Conservation (phyloP, 2,113 vertebrate species). For the Perccottus glenii region DNA sequence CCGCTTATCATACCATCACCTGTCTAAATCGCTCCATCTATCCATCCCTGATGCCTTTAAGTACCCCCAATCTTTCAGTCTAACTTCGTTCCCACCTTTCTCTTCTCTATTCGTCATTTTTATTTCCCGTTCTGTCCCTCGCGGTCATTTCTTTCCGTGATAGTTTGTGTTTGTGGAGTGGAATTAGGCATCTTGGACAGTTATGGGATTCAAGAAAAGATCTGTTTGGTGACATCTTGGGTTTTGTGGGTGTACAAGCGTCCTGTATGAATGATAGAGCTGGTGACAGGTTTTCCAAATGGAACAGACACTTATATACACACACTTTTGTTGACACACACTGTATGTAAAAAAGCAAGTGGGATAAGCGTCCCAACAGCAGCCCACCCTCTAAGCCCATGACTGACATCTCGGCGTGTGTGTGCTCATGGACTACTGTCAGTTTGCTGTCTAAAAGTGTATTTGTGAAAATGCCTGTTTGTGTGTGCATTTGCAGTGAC, state of each 20-base stretch:
- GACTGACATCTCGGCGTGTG: conserved; percentile 52
- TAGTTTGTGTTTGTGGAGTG: conserved; percentile 13
- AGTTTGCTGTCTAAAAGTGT: conserved; percentile 42
- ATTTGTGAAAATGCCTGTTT: conserved; percentile 33
- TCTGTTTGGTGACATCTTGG: conserved; percentile 10
- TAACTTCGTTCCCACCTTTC: conserved; percentile 1
- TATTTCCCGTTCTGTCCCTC: conserved; percentile 3
- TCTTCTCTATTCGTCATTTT: conserved; percentile 5
- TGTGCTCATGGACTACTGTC: conserved; percentile 57
- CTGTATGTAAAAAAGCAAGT: conserved; percentile 34
- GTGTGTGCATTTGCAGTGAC: conserved; percentile 32
- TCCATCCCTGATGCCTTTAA: conserved; percentile 1
- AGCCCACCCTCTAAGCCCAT: conserved; percentile 16
- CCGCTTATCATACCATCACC: conserved; percentile 7
- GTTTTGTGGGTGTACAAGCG: conserved; percentile 3
- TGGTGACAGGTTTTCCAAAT: conserved; percentile 33
- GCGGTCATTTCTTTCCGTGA: conserved; percentile 6
- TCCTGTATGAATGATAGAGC: conserved; percentile 25
- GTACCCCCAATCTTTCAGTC: conserved; percentile 7
- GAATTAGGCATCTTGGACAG: conserved; percentile 9
- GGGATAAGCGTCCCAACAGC: conserved; percentile 23
- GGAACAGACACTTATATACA: conserved; percentile 1
- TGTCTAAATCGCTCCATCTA: conserved; percentile 3
- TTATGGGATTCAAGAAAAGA: conserved; percentile 1
- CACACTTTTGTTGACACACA: conserved; percentile 32